These are phyloP conservation scores for Drepana arcuata DNA, from an alignment of 1,140 invertebrate genomes.

Conservation along the genomic window DNA sequence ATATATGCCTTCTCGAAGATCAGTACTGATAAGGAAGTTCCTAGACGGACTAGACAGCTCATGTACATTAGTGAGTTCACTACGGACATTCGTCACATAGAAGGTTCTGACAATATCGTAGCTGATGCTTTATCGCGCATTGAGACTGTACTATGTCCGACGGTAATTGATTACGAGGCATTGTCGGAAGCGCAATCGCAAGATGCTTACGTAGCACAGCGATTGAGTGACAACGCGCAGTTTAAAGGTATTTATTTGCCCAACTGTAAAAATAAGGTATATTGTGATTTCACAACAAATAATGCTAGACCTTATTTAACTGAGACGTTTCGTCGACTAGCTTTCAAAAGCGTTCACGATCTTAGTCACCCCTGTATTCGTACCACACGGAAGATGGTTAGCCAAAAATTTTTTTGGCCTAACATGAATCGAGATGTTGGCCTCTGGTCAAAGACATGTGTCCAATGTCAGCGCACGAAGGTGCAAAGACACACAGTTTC, in stretches of 20 bases:
- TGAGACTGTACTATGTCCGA: neutral
- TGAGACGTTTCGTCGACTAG: neutral
- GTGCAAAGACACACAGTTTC: neutral
- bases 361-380: neutral
- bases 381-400: neutral
- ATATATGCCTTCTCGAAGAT: neutral
- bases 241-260: neutral
- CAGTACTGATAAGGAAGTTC: neutral
- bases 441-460: neutral
- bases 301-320: neutral
- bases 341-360: neutral
- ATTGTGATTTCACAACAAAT: neutral
- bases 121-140: neutral
- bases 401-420: neutral
- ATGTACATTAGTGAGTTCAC: neutral
- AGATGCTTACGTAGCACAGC: neutral
- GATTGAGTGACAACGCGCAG: neutral
- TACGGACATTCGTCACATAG: neutral
- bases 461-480: neutral
- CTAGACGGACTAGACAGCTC: neutral
- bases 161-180: neutral
- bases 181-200: neutral
- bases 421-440: neutral
- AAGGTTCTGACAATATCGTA: neutral
- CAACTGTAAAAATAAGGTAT: neutral